These are phyloP conservation scores for Scaptomyza caliginosa DNA, from an alignment of 2,888 invertebrate genomes.

Conservation along the genomic window DNA sequence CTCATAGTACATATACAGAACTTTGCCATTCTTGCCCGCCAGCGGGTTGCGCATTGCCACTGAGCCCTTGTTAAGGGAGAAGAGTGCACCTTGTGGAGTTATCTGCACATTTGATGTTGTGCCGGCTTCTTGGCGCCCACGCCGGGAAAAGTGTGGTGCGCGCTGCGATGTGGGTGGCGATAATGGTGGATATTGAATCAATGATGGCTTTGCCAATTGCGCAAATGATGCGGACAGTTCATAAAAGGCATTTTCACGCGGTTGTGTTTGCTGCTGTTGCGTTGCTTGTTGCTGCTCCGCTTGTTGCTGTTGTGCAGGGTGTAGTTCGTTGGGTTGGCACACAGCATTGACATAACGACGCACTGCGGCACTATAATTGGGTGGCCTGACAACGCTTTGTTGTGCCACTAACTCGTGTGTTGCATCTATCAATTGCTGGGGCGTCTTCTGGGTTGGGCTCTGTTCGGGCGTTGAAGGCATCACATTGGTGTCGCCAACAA, in stretches of 20 bases:
- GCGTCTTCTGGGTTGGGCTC: not conserved
- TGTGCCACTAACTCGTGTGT: constrained; percentile 22
- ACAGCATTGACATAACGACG: constrained; percentile 24
- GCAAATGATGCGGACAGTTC: constrained; percentile 8
- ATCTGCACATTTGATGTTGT: not conserved
- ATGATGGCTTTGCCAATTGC: constrained; percentile 22
- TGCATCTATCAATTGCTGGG: constrained; percentile 8
- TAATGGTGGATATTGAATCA: constrained; percentile 39
- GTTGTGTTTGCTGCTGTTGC: constrained; percentile 1
- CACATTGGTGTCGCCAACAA: not conserved
- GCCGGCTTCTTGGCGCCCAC: constrained; percentile 38
- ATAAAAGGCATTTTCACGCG: not conserved
- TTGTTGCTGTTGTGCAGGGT: not conserved
- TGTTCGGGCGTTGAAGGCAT: not conserved
- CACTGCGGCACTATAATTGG: constrained; percentile 23
- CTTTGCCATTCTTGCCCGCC: constrained; percentile 73
- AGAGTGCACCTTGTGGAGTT: constrained; percentile 48
- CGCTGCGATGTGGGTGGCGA: constrained; percentile 23
- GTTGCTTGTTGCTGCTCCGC: not conserved
- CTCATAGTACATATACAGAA: constrained; percentile 81
- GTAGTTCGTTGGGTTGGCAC: constrained; percentile 1
- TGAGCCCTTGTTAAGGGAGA: constrained; percentile 57
- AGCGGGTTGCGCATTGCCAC: constrained; percentile 78
- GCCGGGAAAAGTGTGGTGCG: constrained; percentile 40
- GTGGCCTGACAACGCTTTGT: constrained; percentile 27